Evolutionary conservation across 2,888 invertebrate genomes (phyloP).

Genomic region (Atherix ibis): DNA sequence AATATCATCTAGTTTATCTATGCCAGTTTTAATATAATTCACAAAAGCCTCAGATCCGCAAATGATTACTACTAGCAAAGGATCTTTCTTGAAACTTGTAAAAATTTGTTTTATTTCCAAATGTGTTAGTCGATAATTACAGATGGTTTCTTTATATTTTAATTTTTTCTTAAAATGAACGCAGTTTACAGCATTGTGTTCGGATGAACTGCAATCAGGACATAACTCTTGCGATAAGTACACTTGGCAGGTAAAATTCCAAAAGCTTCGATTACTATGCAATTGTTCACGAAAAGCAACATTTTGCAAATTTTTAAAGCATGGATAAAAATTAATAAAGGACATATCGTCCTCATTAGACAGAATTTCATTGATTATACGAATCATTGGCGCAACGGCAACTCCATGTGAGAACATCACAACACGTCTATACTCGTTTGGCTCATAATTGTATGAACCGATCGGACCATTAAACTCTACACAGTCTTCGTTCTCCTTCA

Average conservation of each 20-base stretch:
- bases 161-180: slow-evolving; percentile 15
- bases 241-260: slow-evolving; percentile 58
- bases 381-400: slow-evolving; percentile 54
- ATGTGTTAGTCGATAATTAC: slow-evolving; percentile 7
- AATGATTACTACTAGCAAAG: too few species aligned
- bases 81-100: neutral
- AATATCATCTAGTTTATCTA: too few species aligned
- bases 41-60: too few species aligned
- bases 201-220: neutral
- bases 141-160: slow-evolving; percentile 22
- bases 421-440: slow-evolving; percentile 32
- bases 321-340: slow-evolving; percentile 43
- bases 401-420: slow-evolving; percentile 54
- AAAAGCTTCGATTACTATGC: slow-evolving; percentile 40
- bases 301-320: slow-evolving; percentile 39
- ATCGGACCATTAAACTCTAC: slow-evolving; percentile 60
- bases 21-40: too few species aligned
- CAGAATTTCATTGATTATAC: slow-evolving; percentile 44
- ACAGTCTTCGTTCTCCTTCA: slow-evolving; percentile 34
- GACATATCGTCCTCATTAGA: slow-evolving; percentile 51
- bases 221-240: slow-evolving; percentile 36
- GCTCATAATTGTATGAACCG: slow-evolving; percentile 38
- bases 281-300: slow-evolving; percentile 47
- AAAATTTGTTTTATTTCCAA: slow-evolving; percentile 8
- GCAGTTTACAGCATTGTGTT: slow-evolving; percentile 13